A percentile compares a stretch with the other conserved stretches of the same genome.
phyloP scores from a whole-genome alignment of 2,888 invertebrate species.

The Mayetiola destructor region DNA sequence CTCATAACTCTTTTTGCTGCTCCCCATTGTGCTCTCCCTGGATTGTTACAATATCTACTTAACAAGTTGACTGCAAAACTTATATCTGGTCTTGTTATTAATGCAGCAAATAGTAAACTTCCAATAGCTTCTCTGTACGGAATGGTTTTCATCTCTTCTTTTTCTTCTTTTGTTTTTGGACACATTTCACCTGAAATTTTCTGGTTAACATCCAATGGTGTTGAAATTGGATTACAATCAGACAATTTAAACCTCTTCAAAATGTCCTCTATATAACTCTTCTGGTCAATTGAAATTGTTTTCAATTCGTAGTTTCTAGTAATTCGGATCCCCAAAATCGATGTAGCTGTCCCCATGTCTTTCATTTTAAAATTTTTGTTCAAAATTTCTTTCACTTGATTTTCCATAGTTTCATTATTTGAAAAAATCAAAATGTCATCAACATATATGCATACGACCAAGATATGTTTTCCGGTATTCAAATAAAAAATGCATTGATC shows the following conservation, averaged over 20 bases:
- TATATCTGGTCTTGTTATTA: conserved; percentile 16
- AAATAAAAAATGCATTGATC: conserved; percentile 16
- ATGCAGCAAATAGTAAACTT: conserved; percentile 13
- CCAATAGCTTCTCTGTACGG: conserved; percentile 17
- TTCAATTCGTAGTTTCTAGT: not conserved
- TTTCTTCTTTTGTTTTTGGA: not conserved
- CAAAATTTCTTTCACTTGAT: not conserved
- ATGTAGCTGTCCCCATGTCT: not conserved
- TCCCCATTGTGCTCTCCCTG: conserved; percentile 15
- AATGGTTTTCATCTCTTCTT: not conserved
- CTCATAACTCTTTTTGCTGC: conserved; percentile 13
- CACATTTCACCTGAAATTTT: not conserved
- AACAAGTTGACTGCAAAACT: conserved; percentile 11
- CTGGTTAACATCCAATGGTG: not conserved
- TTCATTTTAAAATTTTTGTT: not conserved
- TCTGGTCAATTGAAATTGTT: not conserved
- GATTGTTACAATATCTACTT: conserved; percentile 13
- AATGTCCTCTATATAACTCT: not conserved
- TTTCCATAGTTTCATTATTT: not conserved
- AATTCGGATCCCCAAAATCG: not conserved
- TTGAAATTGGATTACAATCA: not conserved
- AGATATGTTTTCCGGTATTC: too few relatives aligned
- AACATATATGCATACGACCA: too few relatives aligned
- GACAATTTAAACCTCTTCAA: not conserved
- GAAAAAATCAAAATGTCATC: not conserved